Conservation (phyloP, 2,888 invertebrate genomes). For the Patella ulyssiponensis region DNA sequence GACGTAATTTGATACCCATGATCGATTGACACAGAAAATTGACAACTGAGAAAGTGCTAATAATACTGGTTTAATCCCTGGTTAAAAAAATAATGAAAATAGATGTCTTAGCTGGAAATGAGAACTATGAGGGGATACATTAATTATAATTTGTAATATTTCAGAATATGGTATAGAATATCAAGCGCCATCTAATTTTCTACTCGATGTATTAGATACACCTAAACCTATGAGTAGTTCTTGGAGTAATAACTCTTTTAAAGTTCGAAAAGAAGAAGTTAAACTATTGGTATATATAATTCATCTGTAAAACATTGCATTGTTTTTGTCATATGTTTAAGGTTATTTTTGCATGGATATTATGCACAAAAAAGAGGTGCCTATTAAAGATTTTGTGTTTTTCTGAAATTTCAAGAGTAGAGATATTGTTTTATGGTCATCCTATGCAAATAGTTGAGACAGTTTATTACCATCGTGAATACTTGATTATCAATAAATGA, state of each 20-base stretch:
- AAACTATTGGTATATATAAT: slow-evolving; percentile 45
- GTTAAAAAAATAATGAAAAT: no score
- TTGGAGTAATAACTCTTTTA: slow-evolving; percentile 37
- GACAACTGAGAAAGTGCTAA: no score
- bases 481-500: no score
- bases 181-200: slow-evolving; percentile 62
- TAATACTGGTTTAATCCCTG: no score
- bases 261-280: slow-evolving; percentile 51
- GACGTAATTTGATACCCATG: no score
- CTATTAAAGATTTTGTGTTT: no score
- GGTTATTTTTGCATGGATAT: neutral
- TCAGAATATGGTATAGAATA: slow-evolving; percentile 63
- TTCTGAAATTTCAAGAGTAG: no score
- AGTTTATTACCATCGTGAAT: no score
- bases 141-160: slow-evolving; percentile 16
- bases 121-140: no score
- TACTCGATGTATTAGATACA: slow-evolving; percentile 51
- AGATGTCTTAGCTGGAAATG: no score
- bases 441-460: neutral
- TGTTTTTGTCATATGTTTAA: slow-evolving; percentile 10
- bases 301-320: neutral
- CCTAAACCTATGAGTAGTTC: slow-evolving; percentile 27
- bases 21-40: no score
- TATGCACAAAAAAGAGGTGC: no score
- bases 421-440: slow-evolving; percentile 3